phyloP scores from a whole-genome alignment of 2,113 vertebrate genomes.

The Bubo scandiacus region DNA sequence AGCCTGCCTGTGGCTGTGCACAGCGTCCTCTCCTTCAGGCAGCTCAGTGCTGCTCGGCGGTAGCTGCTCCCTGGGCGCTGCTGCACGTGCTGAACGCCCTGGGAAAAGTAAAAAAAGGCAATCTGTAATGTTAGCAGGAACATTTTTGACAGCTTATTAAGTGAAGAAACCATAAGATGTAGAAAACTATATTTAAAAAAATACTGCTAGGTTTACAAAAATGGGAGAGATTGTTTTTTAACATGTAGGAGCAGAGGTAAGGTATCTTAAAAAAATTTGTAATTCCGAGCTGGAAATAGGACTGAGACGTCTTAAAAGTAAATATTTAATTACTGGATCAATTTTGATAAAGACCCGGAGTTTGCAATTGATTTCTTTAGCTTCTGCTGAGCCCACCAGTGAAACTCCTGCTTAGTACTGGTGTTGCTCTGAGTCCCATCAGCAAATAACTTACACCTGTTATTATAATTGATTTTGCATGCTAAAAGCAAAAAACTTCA shows the following conservation, averaged over 20 bases:
- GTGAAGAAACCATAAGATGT: neutral
- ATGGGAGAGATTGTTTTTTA: neutral
- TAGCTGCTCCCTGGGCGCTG: neutral
- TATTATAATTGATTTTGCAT: neutral
- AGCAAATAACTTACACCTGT: neutral
- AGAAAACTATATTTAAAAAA: neutral
- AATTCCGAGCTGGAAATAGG: neutral
- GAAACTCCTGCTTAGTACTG: neutral
- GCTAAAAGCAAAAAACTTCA: neutral
- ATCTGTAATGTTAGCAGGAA: neutral
- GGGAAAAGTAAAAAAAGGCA: neutral
- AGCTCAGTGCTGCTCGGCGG: neutral
- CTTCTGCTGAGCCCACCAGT: neutral
- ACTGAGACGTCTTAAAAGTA: neutral
- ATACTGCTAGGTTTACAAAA: neutral
- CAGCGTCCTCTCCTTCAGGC: neutral
- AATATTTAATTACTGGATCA: neutral
- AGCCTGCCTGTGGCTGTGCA: neutral
- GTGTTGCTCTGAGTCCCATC: neutral
- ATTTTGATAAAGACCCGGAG: neutral
- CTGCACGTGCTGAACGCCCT: accelerated
- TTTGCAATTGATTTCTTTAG: neutral
- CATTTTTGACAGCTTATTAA: neutral
- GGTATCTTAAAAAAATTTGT: neutral
- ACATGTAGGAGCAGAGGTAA: neutral